A percentile compares a stretch with the other conserved stretches of the same genome.
phyloP scores from a whole-genome alignment of 2,888 invertebrate species.

The Tachystola acroxantha region DNA sequence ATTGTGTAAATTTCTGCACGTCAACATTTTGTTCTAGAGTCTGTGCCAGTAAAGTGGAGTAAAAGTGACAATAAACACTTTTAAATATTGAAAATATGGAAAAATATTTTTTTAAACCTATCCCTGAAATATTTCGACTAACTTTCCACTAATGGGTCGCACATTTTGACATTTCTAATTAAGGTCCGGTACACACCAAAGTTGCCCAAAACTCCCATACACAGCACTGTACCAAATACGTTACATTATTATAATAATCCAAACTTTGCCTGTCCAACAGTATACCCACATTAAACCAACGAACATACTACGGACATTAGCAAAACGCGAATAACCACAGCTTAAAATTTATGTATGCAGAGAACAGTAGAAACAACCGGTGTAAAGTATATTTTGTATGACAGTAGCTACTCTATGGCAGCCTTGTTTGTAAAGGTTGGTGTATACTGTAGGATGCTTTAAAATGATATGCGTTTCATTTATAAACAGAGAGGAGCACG shows the following conservation, averaged over 20 bases:
- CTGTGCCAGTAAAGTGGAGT: too few relatives aligned
- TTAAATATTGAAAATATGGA: too few relatives aligned
- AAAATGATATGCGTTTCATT: slow-evolving; percentile 72
- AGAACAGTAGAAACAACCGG: too few relatives aligned
- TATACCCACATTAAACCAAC: slow-evolving; percentile 32
- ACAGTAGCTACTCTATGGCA: slow-evolving; percentile 17
- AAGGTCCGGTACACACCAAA: slow-evolving; percentile 23
- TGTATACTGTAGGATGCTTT: slow-evolving; percentile 47
- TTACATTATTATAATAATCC: slow-evolving; percentile 48
- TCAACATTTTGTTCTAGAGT: too few relatives aligned
- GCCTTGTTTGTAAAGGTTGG: slow-evolving; percentile 22
- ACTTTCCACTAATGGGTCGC: not conserved
- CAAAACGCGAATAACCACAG: slow-evolving; percentile 18
- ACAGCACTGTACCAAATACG: slow-evolving; percentile 21
- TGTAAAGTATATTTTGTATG: too few relatives aligned
- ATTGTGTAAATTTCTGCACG: too few relatives aligned
- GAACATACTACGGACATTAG: slow-evolving; percentile 26
- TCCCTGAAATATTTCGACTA: too few relatives aligned
- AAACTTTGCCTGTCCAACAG: slow-evolving; percentile 41
- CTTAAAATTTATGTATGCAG: too few relatives aligned
- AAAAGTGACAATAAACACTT: too few relatives aligned
- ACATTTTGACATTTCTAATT: slow-evolving; percentile 1
- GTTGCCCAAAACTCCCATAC: slow-evolving; percentile 39
- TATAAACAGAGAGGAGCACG: slow-evolving; percentile 68
- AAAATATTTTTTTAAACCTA: too few relatives aligned